Conservation (phyloP, 2,888 invertebrate genomes). For the Hylaea fasciaria region DNA sequence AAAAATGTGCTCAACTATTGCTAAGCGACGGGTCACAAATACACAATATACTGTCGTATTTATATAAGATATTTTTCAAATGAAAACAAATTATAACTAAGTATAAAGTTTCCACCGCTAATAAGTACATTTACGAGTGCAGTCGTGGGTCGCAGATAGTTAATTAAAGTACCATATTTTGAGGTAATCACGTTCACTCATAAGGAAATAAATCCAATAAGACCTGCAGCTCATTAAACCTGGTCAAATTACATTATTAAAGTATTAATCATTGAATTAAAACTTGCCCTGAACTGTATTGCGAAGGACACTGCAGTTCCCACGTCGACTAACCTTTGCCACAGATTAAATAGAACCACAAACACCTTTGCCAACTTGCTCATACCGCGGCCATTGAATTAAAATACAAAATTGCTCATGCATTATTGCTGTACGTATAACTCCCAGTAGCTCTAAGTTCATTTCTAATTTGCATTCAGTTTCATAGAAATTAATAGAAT, state of each 20-base stretch:
- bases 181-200: too few relatives aligned
- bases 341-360: too few relatives aligned
- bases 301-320: slow-evolving; percentile 48
- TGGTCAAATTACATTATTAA: background rate
- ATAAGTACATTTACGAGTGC: too few relatives aligned
- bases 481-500: background rate
- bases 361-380: slow-evolving; percentile 29
- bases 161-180: too few relatives aligned
- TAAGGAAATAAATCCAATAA: background rate
- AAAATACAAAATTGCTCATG: slow-evolving; percentile 43
- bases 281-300: slow-evolving; percentile 27
- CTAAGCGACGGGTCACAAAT: too few relatives aligned
- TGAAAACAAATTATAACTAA: too few relatives aligned
- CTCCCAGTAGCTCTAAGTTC: background rate
- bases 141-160: too few relatives aligned
- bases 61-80: too few relatives aligned
- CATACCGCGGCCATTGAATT: slow-evolving; percentile 44
- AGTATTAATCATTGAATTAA: background rate
- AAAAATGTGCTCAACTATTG: too few relatives aligned
- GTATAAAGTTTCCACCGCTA: too few relatives aligned
- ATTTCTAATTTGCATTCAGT: slow-evolving; percentile 23
- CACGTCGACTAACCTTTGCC: slow-evolving; percentile 50
- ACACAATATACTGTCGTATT: too few relatives aligned
- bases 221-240: background rate
- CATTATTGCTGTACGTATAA: slow-evolving; percentile 25